Base-by-base conservation (phyloP, 1,140 invertebrate genomes). In the Drosophila varians region DNA sequence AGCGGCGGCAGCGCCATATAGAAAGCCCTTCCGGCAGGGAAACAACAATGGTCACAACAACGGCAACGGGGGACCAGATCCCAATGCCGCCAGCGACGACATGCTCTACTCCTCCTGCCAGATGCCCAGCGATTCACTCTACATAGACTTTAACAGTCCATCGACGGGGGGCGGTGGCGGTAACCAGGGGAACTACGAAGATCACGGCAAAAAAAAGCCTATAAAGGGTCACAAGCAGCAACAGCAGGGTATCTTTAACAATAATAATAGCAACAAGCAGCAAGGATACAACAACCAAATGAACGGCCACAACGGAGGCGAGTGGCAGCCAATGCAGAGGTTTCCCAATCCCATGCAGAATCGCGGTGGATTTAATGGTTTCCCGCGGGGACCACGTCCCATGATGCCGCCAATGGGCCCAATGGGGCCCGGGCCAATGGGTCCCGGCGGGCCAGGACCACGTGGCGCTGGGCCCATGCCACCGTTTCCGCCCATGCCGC, bases 71-170 rank as follows among this genome's bases (percentile, higher is more conserved):
- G 54, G 0, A 61, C 40, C 8, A 16, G 51, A 57, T 36, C 23
- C 14, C 51, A 68, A 9, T 18, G 2, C 3, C 16, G 34, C 16
- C 18, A 60, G 46, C 25, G 66, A 69, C 1, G 61, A 64, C 18
- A 57, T 71, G 26, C 80, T 86, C 64, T 88, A 68, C 51, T 47
- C 74, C 9, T 87, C 87, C 28, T 78, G 78, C 60, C 90, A 91
- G 48, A 91, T 91, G 61, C 90, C 89, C n/a, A 83, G 86, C 51
- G 90, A 91, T 74, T 80, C 90, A 2, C 87, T 91, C 4, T 91
- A 91, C 49, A 76, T 90, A 16, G 90, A 91, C 62, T 91, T 91
- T 9, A 91, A 90, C 57, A 72, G 71, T 8, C 90, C 90, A 0
- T 25, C 79, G 5, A 61, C 47, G 46, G 3, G 11, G 69, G 11